Conservation (phyloP, 92 coral and sea anemone genomes). For the Isaurus tuberculatus region DNA sequence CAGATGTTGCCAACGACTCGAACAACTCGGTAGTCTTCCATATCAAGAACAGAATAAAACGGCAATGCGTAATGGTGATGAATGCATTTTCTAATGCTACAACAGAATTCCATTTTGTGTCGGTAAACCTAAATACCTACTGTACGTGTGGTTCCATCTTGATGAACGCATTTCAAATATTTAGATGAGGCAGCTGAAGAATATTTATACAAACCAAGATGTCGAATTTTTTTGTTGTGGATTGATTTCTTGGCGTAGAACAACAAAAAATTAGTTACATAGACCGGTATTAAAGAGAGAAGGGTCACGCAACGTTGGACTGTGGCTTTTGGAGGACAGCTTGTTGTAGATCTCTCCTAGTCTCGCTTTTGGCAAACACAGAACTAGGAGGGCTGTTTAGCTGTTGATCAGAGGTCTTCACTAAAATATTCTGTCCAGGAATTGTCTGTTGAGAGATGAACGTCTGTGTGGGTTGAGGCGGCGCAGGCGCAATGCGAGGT, state of each 20-base stretch:
- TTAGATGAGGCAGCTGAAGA: too few species aligned
- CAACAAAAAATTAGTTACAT: not conserved
- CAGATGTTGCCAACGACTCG: not conserved
- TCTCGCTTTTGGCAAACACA: constrained; percentile 77
- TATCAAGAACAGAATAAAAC: not conserved
- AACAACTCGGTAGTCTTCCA: not conserved
- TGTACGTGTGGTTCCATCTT: too few species aligned
- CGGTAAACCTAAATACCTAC: too few species aligned
- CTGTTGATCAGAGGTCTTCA: constrained; percentile 78
- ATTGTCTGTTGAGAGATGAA: constrained; percentile 76
- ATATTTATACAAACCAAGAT: not conserved
- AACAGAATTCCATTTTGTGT: too few species aligned
- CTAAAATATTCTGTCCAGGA: constrained; percentile 73
- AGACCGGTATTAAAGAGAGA: not conserved
- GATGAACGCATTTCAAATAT: too few species aligned
- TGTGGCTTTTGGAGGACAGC: constrained; percentile 88
- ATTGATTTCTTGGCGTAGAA: not conserved
- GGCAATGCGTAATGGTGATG: not conserved
- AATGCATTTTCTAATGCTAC: too few species aligned
- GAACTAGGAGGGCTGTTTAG: constrained; percentile 82
- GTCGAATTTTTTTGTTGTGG: not conserved
- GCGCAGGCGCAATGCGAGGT: constrained; percentile 98
- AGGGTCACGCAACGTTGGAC: constrained; percentile 84
- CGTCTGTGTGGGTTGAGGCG: constrained; percentile 85
- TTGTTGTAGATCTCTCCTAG: constrained; percentile 77